Evolutionary conservation across 2,113 vertebrate genomes (phyloP), one percentile per base, ranked within the genome.

Genomic region (Oryzias curvinotus): DNA sequence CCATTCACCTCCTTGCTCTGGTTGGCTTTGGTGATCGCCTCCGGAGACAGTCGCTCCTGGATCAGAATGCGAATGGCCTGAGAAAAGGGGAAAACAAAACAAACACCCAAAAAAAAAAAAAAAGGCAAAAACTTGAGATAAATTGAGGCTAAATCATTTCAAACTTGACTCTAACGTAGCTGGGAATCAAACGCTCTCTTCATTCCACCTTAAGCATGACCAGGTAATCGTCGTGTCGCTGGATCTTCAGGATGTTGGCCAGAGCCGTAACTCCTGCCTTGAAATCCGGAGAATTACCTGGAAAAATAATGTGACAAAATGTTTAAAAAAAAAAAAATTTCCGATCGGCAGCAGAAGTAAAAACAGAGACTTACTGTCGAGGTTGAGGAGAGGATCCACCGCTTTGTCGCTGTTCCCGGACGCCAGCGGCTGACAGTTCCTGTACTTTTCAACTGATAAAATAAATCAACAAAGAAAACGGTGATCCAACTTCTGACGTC

Each of bases 1-100:
- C 18, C 10, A n/a, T 52, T 78, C 81, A 98, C 97, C 95, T 98
- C 97, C 91, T 91, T 96, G 3, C 88, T 90, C 75, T 96, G 92
- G 77, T 87, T 93, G 78, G 96, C 93, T 91, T 95, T 98, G 12
- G 94, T 71, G 42, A 99, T 91, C 65, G 95, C 96, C 1, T 98
- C 97, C 77, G 95, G 94, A 0, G 93, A 95, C 80, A 99, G 82
- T 43, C 96, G 94, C 48, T 98, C 95, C 71, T 98, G 97, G 59
- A 98, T 94, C 80, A 99, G 91, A 71, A 99, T 98, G 12, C 96
- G 94, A 79, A 98, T 96, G 13, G 96, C 97, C 97, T 99, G 52
- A 3, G 5, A 58, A n/a, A n/a, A 49, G 4, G 1, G 30, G 48
- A 56, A 7, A 28, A 36, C 45, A 43, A 63, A 26, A 50, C 7